These are phyloP conservation scores for Bicyclus anynana DNA, from an alignment of 1,140 invertebrate species.

Conservation along the genomic window DNA sequence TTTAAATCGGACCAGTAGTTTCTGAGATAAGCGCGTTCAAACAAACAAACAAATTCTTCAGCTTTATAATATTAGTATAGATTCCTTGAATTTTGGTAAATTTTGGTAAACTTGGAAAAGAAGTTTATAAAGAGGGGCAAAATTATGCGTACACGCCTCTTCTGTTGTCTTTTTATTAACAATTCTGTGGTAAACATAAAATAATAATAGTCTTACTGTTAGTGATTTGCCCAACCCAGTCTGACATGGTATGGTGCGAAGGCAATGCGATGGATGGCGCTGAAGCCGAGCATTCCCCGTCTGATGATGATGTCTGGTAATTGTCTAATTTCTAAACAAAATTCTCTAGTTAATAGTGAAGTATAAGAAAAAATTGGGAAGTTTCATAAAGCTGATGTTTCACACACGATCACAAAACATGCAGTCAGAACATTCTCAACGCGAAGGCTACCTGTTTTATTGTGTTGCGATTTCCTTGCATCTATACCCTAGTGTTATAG, in stretches of 20 bases:
- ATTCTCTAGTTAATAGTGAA: constrained; percentile 11
- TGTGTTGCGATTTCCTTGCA: constrained; percentile 38
- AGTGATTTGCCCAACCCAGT: constrained; percentile 91
- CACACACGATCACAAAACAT: constrained; percentile 8
- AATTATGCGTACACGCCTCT: too few relatives aligned
- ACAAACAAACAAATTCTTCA: too few relatives aligned
- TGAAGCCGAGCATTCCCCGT: constrained; percentile 83
- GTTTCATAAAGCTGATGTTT: constrained; percentile 6
- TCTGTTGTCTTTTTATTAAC: too few relatives aligned
- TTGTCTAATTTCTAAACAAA: constrained; percentile 67
- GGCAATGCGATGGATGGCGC: constrained; percentile 77
- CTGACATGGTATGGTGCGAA: constrained; percentile 79
- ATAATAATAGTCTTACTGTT: constrained; percentile 81
- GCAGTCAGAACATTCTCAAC: constrained; percentile 6
- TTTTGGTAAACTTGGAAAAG: too few relatives aligned
- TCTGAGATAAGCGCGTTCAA: too few relatives aligned
- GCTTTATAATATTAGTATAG: too few relatives aligned
- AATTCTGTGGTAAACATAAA: background rate
- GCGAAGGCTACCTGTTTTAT: constrained; percentile 38
- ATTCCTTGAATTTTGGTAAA: too few relatives aligned
- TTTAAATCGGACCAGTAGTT: too few relatives aligned
- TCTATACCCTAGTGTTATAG: constrained; percentile 51
- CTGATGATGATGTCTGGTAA: constrained; percentile 75
- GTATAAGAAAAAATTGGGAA: too few relatives aligned
- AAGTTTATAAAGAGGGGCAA: too few relatives aligned